Conservation (phyloP, 2,113 vertebrate genomes). For the Chrysochloris asiatica region DNA sequence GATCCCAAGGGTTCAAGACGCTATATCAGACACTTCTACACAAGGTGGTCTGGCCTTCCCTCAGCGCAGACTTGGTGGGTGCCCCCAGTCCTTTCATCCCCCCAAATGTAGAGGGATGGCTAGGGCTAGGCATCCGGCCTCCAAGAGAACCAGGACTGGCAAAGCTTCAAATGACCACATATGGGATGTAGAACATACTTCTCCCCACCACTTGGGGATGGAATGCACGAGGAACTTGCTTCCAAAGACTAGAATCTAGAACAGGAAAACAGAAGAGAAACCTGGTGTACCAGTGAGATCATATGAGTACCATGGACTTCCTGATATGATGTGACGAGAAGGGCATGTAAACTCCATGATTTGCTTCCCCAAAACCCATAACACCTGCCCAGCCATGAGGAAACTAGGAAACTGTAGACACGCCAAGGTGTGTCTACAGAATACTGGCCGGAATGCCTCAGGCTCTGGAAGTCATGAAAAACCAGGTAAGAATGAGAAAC, state of each 20-base stretch:
- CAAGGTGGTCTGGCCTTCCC: fast-evolving
- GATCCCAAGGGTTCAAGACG: fast-evolving
- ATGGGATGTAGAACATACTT: fast-evolving
- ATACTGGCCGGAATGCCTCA: not conserved
- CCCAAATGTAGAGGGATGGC: not conserved
- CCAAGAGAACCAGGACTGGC: not conserved
- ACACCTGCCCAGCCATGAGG: not conserved
- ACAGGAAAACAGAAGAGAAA: not conserved
- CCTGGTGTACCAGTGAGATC: fast-evolving
- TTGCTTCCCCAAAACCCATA: not conserved
- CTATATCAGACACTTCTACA: too few species aligned
- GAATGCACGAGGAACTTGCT: not conserved
- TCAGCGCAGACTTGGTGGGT: not conserved
- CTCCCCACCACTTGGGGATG: not conserved
- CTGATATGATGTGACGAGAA: fast-evolving
- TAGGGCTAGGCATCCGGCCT: fast-evolving
- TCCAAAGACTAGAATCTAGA: fast-evolving
- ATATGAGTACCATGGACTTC: fast-evolving
- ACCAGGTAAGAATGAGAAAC: not conserved
- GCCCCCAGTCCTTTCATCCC: not conserved
- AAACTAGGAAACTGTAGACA: not conserved
- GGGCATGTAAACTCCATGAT: not conserved
- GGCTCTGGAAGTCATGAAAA: fast-evolving
- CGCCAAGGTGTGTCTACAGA: fast-evolving
- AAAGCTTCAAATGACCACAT: too few species aligned